Conservation (phyloP, 2,113 vertebrate genomes). For the Phaetusa simplex region DNA sequence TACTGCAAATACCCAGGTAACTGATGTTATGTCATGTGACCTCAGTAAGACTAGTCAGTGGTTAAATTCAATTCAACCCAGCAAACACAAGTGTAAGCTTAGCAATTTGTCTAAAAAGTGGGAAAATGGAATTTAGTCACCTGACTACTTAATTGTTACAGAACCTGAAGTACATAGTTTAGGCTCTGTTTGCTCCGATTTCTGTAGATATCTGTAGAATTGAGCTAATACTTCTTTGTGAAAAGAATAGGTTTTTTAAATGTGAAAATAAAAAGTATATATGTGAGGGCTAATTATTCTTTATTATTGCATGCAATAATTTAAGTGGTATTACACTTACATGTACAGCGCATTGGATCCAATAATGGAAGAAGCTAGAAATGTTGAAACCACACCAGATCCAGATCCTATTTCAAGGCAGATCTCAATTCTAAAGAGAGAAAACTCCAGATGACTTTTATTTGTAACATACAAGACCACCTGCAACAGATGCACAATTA, state of each 20-base stretch:
- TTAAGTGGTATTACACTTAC: slow-evolving; percentile 72
- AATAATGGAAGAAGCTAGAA: slow-evolving; percentile 87
- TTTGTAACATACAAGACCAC: not conserved
- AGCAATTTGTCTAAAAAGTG: not conserved
- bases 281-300: not conserved
- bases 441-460: not conserved
- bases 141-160: not conserved
- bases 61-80: not conserved
- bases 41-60: not conserved
- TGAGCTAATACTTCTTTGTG: not conserved
- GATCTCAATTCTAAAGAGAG: slow-evolving; percentile 72
- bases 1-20: not conserved
- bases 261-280: not conserved
- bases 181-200: not conserved
- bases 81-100: not conserved
- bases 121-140: not conserved
- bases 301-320: not conserved
- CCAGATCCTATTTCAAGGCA: slow-evolving; percentile 93
- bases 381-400: slow-evolving; percentile 90
- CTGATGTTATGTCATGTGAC: not conserved
- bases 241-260: not conserved
- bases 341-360: slow-evolving; percentile 84
- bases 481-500: not conserved
- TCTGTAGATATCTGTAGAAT: not conserved
- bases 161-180: not conserved